phyloP scores from a whole-genome alignment of 2,113 vertebrate genomes.

The Synchiropus splendidus region DNA sequence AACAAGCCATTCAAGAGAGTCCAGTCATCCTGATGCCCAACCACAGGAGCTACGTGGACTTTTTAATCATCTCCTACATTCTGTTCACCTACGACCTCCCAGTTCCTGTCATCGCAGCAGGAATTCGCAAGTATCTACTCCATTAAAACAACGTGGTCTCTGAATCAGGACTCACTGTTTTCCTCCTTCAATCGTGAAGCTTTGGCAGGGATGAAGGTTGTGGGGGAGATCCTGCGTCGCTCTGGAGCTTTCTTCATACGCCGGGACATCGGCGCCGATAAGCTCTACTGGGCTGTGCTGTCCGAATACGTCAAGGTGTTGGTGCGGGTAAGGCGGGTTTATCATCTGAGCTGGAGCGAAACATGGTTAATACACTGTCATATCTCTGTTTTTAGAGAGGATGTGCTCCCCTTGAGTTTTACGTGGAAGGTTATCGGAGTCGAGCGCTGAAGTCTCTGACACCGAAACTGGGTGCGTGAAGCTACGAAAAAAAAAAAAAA shows the following conservation, averaged over 20 bases:
- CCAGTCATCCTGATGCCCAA: conserved; percentile 94
- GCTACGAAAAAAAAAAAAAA: too few relatives aligned
- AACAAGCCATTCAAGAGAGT: conserved; percentile 76
- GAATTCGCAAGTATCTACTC: conserved; percentile 81
- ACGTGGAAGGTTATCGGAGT: conserved; percentile 88
- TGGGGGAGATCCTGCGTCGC: conserved; percentile 84
- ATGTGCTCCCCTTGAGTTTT: conserved; percentile 92
- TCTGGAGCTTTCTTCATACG: conserved; percentile 94
- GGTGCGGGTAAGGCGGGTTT: conserved; percentile 68
- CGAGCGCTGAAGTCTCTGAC: conserved; percentile 83
- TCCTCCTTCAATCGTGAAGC: conserved; percentile 52
- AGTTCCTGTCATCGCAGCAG: conserved; percentile 89
- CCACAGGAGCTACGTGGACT: conserved; percentile 93
- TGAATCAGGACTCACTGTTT: not conserved
- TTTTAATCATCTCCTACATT: conserved; percentile 84
- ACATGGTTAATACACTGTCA: not conserved
- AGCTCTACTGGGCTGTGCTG: conserved; percentile 91
- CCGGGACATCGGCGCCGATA: conserved; percentile 82
- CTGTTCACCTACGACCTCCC: conserved; percentile 85
- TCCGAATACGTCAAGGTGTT: conserved; percentile 89
- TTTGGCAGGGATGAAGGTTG: conserved; percentile 87
- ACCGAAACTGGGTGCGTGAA: conserved; percentile 85
- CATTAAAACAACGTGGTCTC: not conserved
- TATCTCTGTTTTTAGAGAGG: conserved; percentile 64
- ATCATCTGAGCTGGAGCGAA: not conserved